phyloP scores from a whole-genome alignment of 2,797 vertebrate genomes.

The Tokudaia tokunoshimensis region DNA sequence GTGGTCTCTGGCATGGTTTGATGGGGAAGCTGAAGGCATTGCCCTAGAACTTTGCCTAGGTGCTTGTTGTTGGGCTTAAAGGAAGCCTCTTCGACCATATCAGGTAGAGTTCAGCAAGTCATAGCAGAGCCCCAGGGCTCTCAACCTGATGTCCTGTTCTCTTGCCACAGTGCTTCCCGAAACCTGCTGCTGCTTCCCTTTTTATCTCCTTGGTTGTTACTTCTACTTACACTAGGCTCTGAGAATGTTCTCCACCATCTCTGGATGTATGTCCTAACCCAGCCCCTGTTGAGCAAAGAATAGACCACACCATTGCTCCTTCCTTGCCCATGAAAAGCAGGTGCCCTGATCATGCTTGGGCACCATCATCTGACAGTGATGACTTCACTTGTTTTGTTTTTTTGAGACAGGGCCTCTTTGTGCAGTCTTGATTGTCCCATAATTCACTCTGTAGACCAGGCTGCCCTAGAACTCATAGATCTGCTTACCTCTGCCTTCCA shows the following conservation, averaged over 20 bases:
- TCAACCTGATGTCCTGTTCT: not conserved
- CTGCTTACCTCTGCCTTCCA: not conserved
- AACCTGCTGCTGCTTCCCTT: too few relatives aligned
- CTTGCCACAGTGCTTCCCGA: not conserved
- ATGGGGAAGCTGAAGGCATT: constrained; percentile 11
- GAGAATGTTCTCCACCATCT: not conserved
- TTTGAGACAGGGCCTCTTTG: not conserved
- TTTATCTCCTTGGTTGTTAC: not conserved
- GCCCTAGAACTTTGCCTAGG: constrained; percentile 13
- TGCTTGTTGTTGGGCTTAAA: not conserved
- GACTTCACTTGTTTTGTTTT: fast-evolving
- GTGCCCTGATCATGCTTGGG: fast-evolving
- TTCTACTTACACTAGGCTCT: not conserved
- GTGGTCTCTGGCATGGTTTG: constrained; percentile 11
- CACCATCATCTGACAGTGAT: not conserved
- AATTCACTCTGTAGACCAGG: not conserved
- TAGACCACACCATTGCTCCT: not conserved
- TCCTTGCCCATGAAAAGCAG: not conserved
- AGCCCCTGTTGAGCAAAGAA: not conserved
- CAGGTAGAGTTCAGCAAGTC: not conserved
- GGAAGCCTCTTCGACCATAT: not conserved
- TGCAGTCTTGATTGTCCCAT: not conserved
- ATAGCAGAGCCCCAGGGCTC: not conserved
- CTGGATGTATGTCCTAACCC: not conserved
- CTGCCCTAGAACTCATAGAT: not conserved